These are phyloP conservation scores for Buceros bicornis DNA, from an alignment of 2,797 vertebrate species.

Conservation along the genomic window DNA sequence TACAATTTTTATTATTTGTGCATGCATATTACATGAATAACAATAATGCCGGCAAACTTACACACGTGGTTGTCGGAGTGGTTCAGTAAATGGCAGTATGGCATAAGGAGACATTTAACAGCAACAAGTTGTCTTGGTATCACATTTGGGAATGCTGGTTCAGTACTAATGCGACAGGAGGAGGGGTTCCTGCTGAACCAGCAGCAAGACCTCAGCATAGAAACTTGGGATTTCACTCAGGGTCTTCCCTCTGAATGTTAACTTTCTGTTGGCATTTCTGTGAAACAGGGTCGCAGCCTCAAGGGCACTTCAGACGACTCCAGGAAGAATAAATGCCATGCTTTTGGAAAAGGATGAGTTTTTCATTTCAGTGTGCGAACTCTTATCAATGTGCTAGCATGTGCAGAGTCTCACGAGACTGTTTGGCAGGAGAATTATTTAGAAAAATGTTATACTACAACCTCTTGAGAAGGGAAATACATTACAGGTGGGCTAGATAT, in stretches of 20 bases:
- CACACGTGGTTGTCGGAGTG: accelerated
- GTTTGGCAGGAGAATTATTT: neutral
- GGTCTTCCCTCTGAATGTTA: neutral
- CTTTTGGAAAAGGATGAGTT: neutral
- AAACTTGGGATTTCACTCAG: neutral
- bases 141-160: neutral
- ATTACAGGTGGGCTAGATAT: neutral
- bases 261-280: neutral
- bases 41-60: neutral
- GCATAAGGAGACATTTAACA: neutral
- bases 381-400: neutral
- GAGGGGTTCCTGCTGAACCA: neutral
- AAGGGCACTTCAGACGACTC: neutral
- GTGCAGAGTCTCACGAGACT: neutral
- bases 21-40: neutral
- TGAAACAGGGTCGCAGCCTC: neutral
- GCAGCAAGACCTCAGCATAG: neutral
- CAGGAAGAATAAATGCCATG: neutral
- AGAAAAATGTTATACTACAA: neutral
- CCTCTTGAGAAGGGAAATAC: neutral
- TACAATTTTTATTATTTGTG: neutral
- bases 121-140: neutral
- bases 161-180: neutral
- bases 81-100: neutral
- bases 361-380: neutral